Base-by-base conservation (phyloP, 2,797 vertebrate genomes). In the Hozukius guyotensis region DNA sequence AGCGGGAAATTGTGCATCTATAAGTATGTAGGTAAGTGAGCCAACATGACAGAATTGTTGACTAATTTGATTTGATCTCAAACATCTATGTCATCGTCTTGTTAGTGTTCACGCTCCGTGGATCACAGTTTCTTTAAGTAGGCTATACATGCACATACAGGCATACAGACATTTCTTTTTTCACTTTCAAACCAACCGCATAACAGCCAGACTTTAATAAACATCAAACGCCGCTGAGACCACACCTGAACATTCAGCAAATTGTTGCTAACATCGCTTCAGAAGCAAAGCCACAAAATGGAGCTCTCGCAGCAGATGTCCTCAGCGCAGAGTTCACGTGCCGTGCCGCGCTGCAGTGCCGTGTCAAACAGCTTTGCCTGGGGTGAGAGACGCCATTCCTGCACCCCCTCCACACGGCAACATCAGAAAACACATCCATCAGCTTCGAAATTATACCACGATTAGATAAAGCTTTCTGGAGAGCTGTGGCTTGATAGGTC, bases 391-490 rank as follows among this genome's bases (percentile, higher is more conserved):
- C 78, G 84, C 83, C 70, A 77, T 63, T 71, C 72, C 32, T 46
- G 70, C 84, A 67, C 59, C 71, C 61, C 27, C 57, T 76, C 56
- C 70, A 70, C 77, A 66, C 6, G 3, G 66, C 71, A 84, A 84
- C 74, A 80, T 87, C 81, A 84, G 73, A 76, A 85, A 81, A 90
- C 85, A 86, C 82, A 92, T 93, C 85, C 81, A 83, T 95, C 93
- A 95, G 81, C 67, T 80, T 56, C 56, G 63, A 82, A 91, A 88
- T 93, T 87, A 92, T 42, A 80, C 75, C 49, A 20, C 83, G 78
- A 94, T 92, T 90, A 92, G 69, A 78, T 68, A 32, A 78, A 67
- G 53, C 71, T 77, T 77, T 74, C 70, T 70, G 72, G 60, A 89
- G 57, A 70, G 61, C 32, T 76, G 18, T 32, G 18, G 67, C 52